Evolutionary conservation across 1,140 invertebrate species (phyloP), one percentile per base, ranked within the genome.

Genomic region (Chrysomallon squamiferum): DNA sequence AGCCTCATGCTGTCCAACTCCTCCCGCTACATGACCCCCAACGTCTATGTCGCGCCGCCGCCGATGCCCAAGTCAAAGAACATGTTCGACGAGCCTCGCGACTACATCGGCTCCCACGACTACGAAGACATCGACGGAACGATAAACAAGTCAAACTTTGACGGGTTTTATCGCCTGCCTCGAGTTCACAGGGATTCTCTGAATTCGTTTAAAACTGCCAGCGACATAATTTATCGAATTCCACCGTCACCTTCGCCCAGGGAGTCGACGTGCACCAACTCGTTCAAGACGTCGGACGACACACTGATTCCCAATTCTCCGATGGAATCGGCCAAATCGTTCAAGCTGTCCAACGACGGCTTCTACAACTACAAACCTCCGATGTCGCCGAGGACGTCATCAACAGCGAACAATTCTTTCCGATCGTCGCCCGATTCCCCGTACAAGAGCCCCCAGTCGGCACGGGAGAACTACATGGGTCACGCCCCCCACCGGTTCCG

Each of bases 41-140:
- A 76, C 52, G 65, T 76, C 11, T 79, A 79, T 62, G 77, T 72
- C 22, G 69, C 71, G 11, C 67, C 77, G 5, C 74, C 77, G 13
- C 38, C 45, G 43, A 11, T 57, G 60, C 45, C 52, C 68, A 62
- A 69, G 68, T 65, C 68, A 62, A 63, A 68, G 71, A 38, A 38
- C 35, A 38, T 38, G 35, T 74, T 65, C 52, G 61, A 57, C 61
- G 61, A 52, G 71, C 38, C 73, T 30, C 32, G 66, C 43, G 69
- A 75, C 41, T 73, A 73, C 50, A 71, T 77, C 29, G 65, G 59
- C 29, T 65, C 62, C 32, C 72, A 79, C 65, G 77, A 79, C 59
- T 79, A 79, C 49, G 77, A 79, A 38, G 75, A 79, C 49, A 64
- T 74, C 4, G 69, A 74, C 41, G 71, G 71, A 9, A 50, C 62